Evolutionary conservation across 2,113 vertebrate genomes (phyloP), one percentile per base, ranked within the genome.

Genomic region (Oryzias melastigma): DNA sequence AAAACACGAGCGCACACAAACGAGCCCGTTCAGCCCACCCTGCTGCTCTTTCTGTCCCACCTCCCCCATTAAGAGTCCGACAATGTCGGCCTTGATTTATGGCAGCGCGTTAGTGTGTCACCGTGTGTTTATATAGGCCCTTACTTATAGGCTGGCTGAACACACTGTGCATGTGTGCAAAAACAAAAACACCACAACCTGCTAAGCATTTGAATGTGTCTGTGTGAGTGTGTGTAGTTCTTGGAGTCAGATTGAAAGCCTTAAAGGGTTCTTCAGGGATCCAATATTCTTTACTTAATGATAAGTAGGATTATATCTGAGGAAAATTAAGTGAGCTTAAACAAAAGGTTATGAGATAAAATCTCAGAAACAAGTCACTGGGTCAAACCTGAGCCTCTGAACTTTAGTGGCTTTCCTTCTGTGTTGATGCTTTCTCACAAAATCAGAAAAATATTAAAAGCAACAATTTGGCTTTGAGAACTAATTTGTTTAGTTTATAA

Each of bases 51-150:
- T 65, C 47, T 43, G 45, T 42, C 57, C 61, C 41, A 51, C 44
- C 64, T 60, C 29, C 25, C 5, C 22, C 51, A 66, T 53, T 71
- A 71, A 65, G 56, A 50, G 43, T 51, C 24, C 12, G 18, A 16
- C 50, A 25, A 44, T 60, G 57, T 42, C 52, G 43, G 48, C 20
- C 47, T 53, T 72, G 64, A 72, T 75, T 80, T 80, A 76, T 69
- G 56, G 43, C 46, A 13, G 0, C 45, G 24, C 2, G 0, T 48
- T 25, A 25, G 45, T 13, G 10, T 22, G 18, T 57, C 13, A 22
- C 5, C 46, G 7, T 45, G 44, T 50, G 60, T 68, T 53, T 62
- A 58, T 29, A 5, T 68, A 42, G 52, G 52, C 5, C 43, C 17
- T 5, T 15, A 54, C 42, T 52, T 52, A 68, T 51, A 50, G 54